These are phyloP conservation scores for Tricholauxania praeusta DNA, from an alignment of 2,888 invertebrate species.

Conservation along the genomic window DNA sequence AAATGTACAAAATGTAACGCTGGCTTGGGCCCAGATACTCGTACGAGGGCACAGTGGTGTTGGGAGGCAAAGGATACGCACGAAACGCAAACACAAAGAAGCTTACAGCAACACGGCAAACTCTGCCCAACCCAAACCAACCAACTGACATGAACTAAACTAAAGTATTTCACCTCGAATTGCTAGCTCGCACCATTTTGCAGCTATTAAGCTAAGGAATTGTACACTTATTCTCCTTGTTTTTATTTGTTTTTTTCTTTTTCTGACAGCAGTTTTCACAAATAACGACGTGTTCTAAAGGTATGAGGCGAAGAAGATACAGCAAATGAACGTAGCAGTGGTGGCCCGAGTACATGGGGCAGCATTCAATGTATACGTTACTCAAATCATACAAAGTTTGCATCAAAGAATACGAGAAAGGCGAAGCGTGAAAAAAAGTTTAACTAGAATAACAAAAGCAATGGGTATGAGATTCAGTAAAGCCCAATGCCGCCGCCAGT, in stretches of 20 bases:
- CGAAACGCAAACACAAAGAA: too few relatives aligned
- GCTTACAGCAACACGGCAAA: constrained; percentile 5
- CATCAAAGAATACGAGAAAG: too few relatives aligned
- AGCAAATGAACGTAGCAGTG: neutral
- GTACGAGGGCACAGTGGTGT: neutral
- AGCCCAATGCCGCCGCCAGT: too few relatives aligned
- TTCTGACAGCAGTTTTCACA: too few relatives aligned
- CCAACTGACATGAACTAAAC: constrained; percentile 11
- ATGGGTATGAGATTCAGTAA: too few relatives aligned
- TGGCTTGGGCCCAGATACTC: neutral
- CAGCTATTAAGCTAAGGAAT: constrained; percentile 41
- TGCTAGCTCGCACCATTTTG: constrained; percentile 22
- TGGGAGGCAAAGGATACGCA: too few relatives aligned
- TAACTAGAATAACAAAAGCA: too few relatives aligned
- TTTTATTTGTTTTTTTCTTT: neutral
- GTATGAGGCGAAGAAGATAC: neutral
- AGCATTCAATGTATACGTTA: too few relatives aligned
- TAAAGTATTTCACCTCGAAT: constrained; percentile 30
- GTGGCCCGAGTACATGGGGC: neutral
- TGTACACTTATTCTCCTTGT: constrained; percentile 23
- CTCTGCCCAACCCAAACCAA: constrained; percentile 11
- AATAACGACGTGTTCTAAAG: too few relatives aligned
- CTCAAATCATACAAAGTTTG: too few relatives aligned
- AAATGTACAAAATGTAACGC: constrained; percentile 27
- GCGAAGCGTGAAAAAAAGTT: neutral